Percentiles rank a stretch among this genome's conserved stretches.
These are phyloP conservation scores for Pseudochirops corinnae DNA, from an alignment of 2,797 vertebrate genomes.

Conservation along the genomic window DNA sequence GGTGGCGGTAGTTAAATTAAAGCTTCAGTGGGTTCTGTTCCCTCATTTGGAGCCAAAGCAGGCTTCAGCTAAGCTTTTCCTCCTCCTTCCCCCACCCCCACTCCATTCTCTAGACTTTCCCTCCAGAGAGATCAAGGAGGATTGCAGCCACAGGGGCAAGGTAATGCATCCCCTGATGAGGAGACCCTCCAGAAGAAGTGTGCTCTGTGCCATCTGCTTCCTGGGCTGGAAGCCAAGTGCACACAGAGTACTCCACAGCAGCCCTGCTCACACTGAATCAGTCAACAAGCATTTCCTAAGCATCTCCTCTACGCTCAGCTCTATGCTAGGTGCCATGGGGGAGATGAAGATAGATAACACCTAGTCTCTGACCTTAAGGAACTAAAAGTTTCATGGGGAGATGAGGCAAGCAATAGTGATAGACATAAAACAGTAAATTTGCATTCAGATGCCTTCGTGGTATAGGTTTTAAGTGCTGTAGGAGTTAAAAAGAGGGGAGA, in stretches of 20 bases:
- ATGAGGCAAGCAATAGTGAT: slow-evolving; percentile 4
- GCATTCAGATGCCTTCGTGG: neutral
- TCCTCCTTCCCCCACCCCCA: neutral
- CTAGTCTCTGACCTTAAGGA: slow-evolving; percentile 24
- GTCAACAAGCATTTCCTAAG: neutral
- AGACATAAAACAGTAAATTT: slow-evolving; percentile 6
- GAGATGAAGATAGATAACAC: neutral
- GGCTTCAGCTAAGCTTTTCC: slow-evolving; percentile 41
- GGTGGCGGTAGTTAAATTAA: slow-evolving; percentile 8
- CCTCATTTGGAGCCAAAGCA: slow-evolving; percentile 35
- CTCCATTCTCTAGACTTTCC: neutral
- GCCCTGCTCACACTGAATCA: neutral
- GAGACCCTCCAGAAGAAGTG: neutral
- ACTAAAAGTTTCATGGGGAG: neutral
- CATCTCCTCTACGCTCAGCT: neutral
- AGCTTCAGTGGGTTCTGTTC: neutral
- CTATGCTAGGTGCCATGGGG: neutral
- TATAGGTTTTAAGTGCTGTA: neutral
- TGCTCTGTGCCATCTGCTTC: neutral
- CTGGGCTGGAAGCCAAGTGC: neutral
- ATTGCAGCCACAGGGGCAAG: neutral
- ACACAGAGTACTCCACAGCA: neutral
- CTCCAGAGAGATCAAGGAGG: slow-evolving; percentile 10
- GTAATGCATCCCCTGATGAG: neutral
- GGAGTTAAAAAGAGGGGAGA: neutral